Evolutionary conservation across 2,888 invertebrate genomes (phyloP).

Genomic region (Meiosimyza platycephala): DNA sequence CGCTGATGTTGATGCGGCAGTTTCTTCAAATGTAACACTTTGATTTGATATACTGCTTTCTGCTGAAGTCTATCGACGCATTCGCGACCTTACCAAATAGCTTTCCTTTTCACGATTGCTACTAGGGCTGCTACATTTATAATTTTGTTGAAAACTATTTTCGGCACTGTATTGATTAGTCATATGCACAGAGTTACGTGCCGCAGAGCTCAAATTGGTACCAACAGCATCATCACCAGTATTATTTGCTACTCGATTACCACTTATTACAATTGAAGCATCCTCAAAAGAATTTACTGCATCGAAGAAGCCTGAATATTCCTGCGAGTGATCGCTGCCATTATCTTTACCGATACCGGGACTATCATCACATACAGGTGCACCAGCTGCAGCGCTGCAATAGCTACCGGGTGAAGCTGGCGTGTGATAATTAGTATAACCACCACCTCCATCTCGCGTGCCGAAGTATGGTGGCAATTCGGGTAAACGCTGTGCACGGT

Average conservation of each 20-base stretch:
- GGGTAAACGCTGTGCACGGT: no score
- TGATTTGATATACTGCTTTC: slow-evolving; percentile 68
- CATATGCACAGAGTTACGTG: no score
- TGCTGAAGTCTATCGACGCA: slow-evolving; percentile 66
- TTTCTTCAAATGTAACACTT: slow-evolving; percentile 64
- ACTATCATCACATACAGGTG: slow-evolving; percentile 49
- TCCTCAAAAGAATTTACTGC: no score
- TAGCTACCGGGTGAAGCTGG: slow-evolving; percentile 23
- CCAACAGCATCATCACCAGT: no score
- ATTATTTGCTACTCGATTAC: slow-evolving; percentile 23
- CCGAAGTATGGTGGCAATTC: no score
- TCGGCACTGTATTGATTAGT: no score
- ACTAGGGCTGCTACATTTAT: slow-evolving; percentile 48
- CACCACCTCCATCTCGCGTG: no score
- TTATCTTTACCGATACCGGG: slow-evolving; percentile 58
- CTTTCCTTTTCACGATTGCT: slow-evolving; percentile 46
- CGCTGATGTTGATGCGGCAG: no score
- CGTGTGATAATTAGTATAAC: no score
- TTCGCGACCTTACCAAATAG: slow-evolving; percentile 53
- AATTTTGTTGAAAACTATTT: no score
- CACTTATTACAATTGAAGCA: no score
- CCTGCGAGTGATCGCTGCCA: slow-evolving; percentile 60
- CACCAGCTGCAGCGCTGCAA: slow-evolving; percentile 38
- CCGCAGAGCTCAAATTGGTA: no score
- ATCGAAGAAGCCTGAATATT: slow-evolving; percentile 64